Evolutionary conservation across 2,888 invertebrate genomes (phyloP), one percentile per base, ranked within the genome.

Genomic region (Prosapia bicincta): DNA sequence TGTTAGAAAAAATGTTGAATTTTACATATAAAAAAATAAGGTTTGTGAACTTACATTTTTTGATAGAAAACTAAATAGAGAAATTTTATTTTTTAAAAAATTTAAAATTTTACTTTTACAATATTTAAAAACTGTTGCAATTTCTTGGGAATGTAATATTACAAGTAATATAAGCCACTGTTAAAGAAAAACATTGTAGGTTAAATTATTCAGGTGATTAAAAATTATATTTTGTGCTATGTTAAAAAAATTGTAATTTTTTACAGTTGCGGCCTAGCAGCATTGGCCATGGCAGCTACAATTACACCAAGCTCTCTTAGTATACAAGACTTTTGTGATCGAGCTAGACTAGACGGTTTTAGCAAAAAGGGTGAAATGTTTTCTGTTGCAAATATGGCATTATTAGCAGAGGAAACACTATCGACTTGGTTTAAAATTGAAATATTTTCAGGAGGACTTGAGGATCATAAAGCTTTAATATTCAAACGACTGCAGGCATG

Each of bases 321-420:
- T 20, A 85, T 94, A 0, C 85, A 88, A 77, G 83, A 86, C 72
- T 82, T 91, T 65, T 83, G 89, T 30, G 84, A 85, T 2, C 86
- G 89, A 79, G 93, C 94, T 0, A 88, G 88, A 83, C 83, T 85
- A 25, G 85, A 87, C 79, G 89, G 90, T 1, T 94, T 89, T 82
- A 94, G 94, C 2, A 90, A 90, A 80, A 92, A 94, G 81, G 97
- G 98, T 9, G 98, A 98, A 88, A 94, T 97, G 88, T 94, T 95
- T 82, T 92, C 93, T 85, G 93, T 91, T 28, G 87, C 88, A 78
- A 87, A 91, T 82, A 91, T 96, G 90, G 87, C 86, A 7, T 85
- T 88, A 78, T 84, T 94, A 76, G 88, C 90, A 0, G 85, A 87
- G 69, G 87, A 88, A 82, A 87, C 89, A 78, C 83, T 90, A 75